Evolutionary conservation across 2,888 invertebrate genomes (phyloP).

Genomic region (Gymnosoma rotundatum): DNA sequence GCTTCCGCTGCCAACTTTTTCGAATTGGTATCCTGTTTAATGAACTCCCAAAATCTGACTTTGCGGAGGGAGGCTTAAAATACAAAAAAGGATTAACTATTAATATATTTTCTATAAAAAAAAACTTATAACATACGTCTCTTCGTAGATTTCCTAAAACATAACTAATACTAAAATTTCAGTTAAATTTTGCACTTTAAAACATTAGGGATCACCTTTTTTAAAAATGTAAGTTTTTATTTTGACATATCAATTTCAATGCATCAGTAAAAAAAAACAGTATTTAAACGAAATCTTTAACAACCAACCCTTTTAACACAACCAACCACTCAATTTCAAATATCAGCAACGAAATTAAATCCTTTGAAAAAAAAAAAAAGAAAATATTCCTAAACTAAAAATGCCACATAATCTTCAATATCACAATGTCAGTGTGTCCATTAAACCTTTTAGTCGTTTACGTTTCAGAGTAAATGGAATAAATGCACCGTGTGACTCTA

Average conservation of each 20-base stretch:
- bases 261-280: background rate
- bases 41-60: too few species aligned
- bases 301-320: conserved; percentile 48
- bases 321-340: conserved; percentile 27
- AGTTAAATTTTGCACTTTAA: background rate
- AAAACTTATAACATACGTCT: too few species aligned
- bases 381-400: conserved; percentile 27
- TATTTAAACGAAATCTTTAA: conserved; percentile 1
- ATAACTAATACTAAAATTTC: too few species aligned
- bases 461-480: background rate
- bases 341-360: conserved; percentile 7
- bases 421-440: conserved; percentile 4
- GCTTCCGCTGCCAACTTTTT: too few species aligned
- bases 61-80: too few species aligned
- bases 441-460: conserved; percentile 32
- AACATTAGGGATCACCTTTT: background rate
- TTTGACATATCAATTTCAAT: conserved; percentile 43
- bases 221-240: background rate
- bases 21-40: too few species aligned
- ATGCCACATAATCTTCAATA: conserved; percentile 28
- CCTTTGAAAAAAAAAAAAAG: background rate
- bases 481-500: background rate
- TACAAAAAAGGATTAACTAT: too few species aligned
- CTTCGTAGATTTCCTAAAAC: too few species aligned
- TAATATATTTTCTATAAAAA: too few species aligned